These are phyloP conservation scores for Hemiprocne comata DNA, from an alignment of 2,113 vertebrate genomes.

Conservation along the genomic window DNA sequence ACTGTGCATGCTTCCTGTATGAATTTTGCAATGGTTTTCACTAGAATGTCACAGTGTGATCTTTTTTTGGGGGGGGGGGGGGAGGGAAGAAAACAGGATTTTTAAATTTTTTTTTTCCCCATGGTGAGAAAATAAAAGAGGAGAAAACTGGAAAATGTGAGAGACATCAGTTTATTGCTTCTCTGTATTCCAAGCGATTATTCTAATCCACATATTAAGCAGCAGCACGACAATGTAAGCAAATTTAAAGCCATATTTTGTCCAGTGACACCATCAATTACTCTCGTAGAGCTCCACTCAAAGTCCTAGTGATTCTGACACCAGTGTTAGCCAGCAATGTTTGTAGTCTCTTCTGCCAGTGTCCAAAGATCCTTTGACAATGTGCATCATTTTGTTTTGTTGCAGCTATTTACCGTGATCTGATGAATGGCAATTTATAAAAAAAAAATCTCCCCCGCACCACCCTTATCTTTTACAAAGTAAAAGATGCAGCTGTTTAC, in stretches of 20 bases:
- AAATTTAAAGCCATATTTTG: slow-evolving; percentile 87
- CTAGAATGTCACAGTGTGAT: slow-evolving; percentile 82
- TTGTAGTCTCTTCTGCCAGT: slow-evolving; percentile 63
- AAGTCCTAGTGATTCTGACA: slow-evolving; percentile 49
- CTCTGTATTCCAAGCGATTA: slow-evolving; percentile 76
- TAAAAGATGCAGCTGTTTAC: slow-evolving; percentile 76
- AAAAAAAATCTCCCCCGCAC: slow-evolving; percentile 9
- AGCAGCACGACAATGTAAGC: slow-evolving; percentile 76
- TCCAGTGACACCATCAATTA: slow-evolving; percentile 72
- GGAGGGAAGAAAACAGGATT: slow-evolving; percentile 69
- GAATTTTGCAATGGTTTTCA: slow-evolving; percentile 82
- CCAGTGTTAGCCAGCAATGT: slow-evolving; percentile 66
- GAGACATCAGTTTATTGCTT: slow-evolving; percentile 79
- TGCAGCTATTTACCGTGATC: slow-evolving; percentile 70
- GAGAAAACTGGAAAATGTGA: slow-evolving; percentile 81
- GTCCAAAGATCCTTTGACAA: slow-evolving; percentile 79
- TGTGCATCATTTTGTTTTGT: slow-evolving; percentile 64
- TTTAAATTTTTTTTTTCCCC: slow-evolving; percentile 50
- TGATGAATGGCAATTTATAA: slow-evolving; percentile 59
- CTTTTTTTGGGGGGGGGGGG: slow-evolving; percentile 50
- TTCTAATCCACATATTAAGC: slow-evolving; percentile 76
- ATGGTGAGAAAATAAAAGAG: slow-evolving; percentile 76
- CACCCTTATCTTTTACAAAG: slow-evolving; percentile 56
- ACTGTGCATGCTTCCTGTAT: slow-evolving; percentile 82
- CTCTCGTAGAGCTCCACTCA: slow-evolving; percentile 60